These are phyloP conservation scores for Enteromius fasciolatus DNA, from an alignment of 2,797 vertebrate genomes.

Conservation along the genomic window DNA sequence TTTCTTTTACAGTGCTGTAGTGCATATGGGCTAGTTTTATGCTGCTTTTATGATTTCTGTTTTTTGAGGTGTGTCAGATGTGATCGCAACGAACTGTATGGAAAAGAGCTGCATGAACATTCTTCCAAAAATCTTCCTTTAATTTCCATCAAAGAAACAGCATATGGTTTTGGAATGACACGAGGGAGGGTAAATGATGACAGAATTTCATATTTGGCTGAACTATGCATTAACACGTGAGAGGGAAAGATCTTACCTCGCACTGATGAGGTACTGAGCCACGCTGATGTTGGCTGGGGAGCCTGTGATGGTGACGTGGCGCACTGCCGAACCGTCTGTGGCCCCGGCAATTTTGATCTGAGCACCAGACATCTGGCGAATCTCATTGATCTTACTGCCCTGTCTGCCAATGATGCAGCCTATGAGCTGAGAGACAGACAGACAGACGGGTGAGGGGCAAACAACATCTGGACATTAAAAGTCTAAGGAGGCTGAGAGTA, in stretches of 20 bases:
- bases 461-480: slow-evolving; percentile 45
- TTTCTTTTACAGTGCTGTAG: neutral
- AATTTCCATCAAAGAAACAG: neutral
- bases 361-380: slow-evolving; percentile 94
- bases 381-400: slow-evolving; percentile 98
- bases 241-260: slow-evolving; percentile 84
- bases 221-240: slow-evolving; percentile 8
- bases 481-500: slow-evolving; percentile 23
- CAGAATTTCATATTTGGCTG: neutral
- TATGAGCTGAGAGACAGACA: slow-evolving; percentile 82
- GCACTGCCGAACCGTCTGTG: slow-evolving; percentile 90
- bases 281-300: slow-evolving; percentile 92
- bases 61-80: neutral
- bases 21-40: neutral
- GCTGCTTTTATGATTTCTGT: neutral
- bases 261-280: slow-evolving; percentile 95
- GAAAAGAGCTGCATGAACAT: neutral
- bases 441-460: slow-evolving; percentile 47
- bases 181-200: slow-evolving; percentile 16
- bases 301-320: slow-evolving; percentile 93
- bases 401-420: slow-evolving; percentile 98
- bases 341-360: slow-evolving; percentile 97
- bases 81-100: neutral
- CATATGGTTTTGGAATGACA: neutral
- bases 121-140: neutral